These are phyloP conservation scores for Crax fasciolata DNA, from an alignment of 2,797 vertebrate species.

Conservation along the genomic window DNA sequence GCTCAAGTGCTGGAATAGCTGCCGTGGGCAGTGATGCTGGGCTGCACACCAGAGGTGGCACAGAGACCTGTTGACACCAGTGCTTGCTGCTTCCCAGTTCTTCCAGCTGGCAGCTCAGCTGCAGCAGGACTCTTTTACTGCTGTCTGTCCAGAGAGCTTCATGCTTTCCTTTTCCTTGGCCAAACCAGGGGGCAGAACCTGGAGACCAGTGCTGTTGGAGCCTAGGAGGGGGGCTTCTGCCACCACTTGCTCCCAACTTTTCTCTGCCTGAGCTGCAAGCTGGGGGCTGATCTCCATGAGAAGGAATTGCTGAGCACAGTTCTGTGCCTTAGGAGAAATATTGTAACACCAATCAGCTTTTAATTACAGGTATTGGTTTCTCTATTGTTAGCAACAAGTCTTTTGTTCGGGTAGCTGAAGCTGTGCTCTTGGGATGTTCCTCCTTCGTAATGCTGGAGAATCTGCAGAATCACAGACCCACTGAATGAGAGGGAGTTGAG, in stretches of 20 bases:
- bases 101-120: neutral
- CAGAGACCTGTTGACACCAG: slow-evolving; percentile 17
- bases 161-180: neutral
- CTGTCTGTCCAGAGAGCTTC: neutral
- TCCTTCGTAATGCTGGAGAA: accelerated
- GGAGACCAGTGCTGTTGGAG: neutral
- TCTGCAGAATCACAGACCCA: neutral
- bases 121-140: neutral
- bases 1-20: neutral
- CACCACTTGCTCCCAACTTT: accelerated
- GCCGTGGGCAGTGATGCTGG: neutral
- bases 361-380: slow-evolving; percentile 47
- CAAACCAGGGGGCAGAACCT: neutral
- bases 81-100: neutral
- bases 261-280: neutral
- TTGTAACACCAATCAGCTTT: slow-evolving; percentile 31
- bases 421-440: neutral
- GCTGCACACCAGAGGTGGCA: neutral
- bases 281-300: slow-evolving; percentile 6
- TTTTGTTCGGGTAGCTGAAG: neutral
- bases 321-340: slow-evolving; percentile 33
- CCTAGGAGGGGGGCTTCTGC: neutral
- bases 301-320: neutral
- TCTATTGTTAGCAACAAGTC: neutral
- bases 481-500: neutral